phyloP scores from a whole-genome alignment of 1,140 invertebrate genomes.

The Steinernema feltiae region DNA sequence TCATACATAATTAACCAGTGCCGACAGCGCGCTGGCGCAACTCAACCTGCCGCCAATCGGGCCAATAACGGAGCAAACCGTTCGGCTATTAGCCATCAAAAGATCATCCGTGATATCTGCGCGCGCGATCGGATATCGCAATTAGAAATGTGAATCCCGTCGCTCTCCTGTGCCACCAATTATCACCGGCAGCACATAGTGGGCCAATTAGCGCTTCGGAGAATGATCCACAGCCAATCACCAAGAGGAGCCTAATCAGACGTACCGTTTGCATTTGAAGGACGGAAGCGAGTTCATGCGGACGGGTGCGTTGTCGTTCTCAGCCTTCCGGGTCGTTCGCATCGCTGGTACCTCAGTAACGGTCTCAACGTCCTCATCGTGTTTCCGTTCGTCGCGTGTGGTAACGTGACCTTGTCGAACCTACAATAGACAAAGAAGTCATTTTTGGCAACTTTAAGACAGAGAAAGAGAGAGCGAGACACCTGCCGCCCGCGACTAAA shows the following conservation, averaged over 20 bases:
- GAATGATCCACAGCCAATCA: not conserved
- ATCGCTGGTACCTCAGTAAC: not conserved
- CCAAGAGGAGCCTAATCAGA: not conserved
- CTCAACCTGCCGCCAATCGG: not conserved
- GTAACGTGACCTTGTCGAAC: not conserved
- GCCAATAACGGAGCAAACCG: too few species aligned
- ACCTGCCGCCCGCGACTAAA: not conserved
- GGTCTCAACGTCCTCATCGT: not conserved
- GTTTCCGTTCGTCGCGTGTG: not conserved
- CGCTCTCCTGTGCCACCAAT: not conserved
- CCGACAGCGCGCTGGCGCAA: not conserved
- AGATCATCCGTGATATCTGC: slow-evolving; percentile 12
- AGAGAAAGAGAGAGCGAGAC: not conserved
- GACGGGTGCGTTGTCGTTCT: slow-evolving; percentile 21
- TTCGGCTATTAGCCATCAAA: slow-evolving; percentile 17
- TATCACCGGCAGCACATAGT: not conserved
- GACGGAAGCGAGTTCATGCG: slow-evolving; percentile 21
- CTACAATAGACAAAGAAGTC: not conserved
- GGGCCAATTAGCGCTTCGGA: not conserved
- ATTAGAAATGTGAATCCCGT: slow-evolving; percentile 18
- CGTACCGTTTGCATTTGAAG: slow-evolving; percentile 21
- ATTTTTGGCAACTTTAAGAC: slow-evolving; percentile 3
- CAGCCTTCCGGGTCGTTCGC: not conserved
- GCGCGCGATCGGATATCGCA: slow-evolving; percentile 2
- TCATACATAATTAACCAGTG: slow-evolving; percentile 21